A percentile compares a stretch with the other conserved stretches of the same genome.
These are phyloP conservation scores for Rhyacophila evoluta DNA, from an alignment of 2,888 invertebrate species.

Conservation along the genomic window DNA sequence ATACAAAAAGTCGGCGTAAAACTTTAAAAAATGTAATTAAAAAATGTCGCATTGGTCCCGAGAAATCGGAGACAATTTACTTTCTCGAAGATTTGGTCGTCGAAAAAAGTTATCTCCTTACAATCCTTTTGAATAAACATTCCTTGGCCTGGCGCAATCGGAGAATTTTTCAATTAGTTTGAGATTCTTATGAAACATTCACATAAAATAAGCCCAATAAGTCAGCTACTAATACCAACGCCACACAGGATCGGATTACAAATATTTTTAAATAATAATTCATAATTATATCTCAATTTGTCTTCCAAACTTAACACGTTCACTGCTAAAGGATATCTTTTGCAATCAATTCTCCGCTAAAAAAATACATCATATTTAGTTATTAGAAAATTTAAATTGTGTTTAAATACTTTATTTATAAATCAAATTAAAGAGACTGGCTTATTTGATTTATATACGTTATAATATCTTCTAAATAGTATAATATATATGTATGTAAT, in stretches of 20 bases:
- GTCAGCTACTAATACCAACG: not conserved
- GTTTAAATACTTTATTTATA: too few relatives aligned
- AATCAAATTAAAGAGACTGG: too few relatives aligned
- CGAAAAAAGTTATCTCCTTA: conserved; percentile 10
- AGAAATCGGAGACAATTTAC: not conserved
- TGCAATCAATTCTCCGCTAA: too few relatives aligned
- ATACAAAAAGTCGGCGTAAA: not conserved
- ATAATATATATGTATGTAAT: too few relatives aligned
- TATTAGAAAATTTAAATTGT: too few relatives aligned
- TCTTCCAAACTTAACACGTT: too few relatives aligned
- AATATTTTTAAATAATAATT: too few relatives aligned
- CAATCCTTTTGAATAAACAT: conserved; percentile 8
- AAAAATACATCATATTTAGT: too few relatives aligned
- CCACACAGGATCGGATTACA: not conserved
- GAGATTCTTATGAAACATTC: conserved; percentile 17
- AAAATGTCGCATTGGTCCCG: not conserved
- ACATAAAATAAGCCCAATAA: conserved; percentile 10
- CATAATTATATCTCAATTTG: too few relatives aligned
- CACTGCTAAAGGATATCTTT: too few relatives aligned
- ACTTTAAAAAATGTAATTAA: conserved; percentile 20
- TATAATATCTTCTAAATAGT: too few relatives aligned
- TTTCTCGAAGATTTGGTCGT: conserved; percentile 10
- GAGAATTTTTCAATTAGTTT: conserved; percentile 16
- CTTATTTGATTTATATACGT: too few relatives aligned
- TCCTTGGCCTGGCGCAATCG: conserved; percentile 7